These are phyloP conservation scores for Callipepla squamata DNA, from an alignment of 2,113 vertebrate genomes.

Conservation along the genomic window DNA sequence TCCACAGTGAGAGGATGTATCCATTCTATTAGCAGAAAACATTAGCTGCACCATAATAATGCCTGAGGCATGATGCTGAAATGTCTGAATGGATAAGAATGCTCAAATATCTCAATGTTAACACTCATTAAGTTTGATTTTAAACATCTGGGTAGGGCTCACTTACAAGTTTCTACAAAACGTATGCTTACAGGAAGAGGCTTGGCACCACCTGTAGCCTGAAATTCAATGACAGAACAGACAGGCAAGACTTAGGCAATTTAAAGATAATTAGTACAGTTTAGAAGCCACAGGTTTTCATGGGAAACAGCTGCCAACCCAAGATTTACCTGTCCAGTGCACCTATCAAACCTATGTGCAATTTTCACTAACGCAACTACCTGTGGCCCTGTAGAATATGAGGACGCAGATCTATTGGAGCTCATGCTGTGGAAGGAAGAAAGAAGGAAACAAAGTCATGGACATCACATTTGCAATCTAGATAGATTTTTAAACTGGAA, in stretches of 20 bases:
- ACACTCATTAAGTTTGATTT: not conserved
- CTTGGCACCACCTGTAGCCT: not conserved
- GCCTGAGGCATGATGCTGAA: not conserved
- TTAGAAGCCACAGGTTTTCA: not conserved
- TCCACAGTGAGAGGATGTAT: not conserved
- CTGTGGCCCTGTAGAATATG: fast-evolving
- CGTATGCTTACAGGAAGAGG: not conserved
- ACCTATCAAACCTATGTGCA: not conserved
- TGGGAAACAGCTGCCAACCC: not conserved
- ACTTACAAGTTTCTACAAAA: constrained; percentile 25
- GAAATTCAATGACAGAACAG: not conserved
- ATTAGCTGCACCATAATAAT: not conserved
- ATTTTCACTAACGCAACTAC: not conserved
- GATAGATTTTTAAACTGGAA: not conserved
- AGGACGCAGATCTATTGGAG: not conserved
- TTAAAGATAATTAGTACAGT: constrained; percentile 1
- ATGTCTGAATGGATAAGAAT: not conserved
- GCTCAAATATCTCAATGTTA: not conserved
- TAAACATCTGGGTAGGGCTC: constrained; percentile 9
- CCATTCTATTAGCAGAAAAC: not conserved
- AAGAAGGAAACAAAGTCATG: not conserved
- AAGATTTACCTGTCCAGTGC: not conserved
- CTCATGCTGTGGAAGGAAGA: not conserved
- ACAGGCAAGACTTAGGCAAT: not conserved
- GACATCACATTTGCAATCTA: not conserved